Evolutionary conservation across 2,113 vertebrate species (phyloP), one percentile per base, ranked within the genome.

Genomic region (Progne subis): DNA sequence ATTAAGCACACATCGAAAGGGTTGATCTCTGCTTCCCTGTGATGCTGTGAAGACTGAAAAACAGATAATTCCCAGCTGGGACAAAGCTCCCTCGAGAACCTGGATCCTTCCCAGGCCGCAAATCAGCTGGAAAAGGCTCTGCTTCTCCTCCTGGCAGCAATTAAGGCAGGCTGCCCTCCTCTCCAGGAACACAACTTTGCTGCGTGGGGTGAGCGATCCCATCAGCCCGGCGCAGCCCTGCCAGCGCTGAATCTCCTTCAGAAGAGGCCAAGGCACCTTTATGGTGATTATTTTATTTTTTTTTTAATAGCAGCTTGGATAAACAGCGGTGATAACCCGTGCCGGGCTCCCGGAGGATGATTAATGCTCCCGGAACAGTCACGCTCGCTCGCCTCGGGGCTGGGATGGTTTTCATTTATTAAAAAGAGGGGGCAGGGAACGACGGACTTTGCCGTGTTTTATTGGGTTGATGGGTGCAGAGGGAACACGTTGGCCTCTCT

Each of bases 401-500:
- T 34, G 23, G 53, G 60, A 44, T 67, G 86, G 59, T 23, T 85
- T 72, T 75, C 2, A 0, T 37, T 89, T 82, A 90, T 90, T 96
- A 77, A 63, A 80, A 56, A 56, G 39, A 11, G 14, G 6, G 14
- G 9, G 16, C 26, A 20, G 11, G 43, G 8, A 77, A 88, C 57
- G 77, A 86, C 80, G 59, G 88, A 95, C 94, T 95, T 96, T 91
- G 94, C 34, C 23, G 4, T 12, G 41, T 93, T 95, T 89, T 91
- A 94, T 86, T 49, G 72, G 47, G 91, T 26, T 70, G 71, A 69
- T 59, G 68, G 56, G 68, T 68, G 82, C 2, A 4, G 69, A 94
- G 77, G 39, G 86, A 92, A 84, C 76, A 57, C 0, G 1, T 19
- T 41, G 86, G 32, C 60, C 72, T 94, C 76, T 80, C n/a, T 5